A percentile compares a stretch with the other conserved stretches of the same genome.
Conservation (phyloP, 1,140 invertebrate genomes). For the Periplaneta americana region DNA sequence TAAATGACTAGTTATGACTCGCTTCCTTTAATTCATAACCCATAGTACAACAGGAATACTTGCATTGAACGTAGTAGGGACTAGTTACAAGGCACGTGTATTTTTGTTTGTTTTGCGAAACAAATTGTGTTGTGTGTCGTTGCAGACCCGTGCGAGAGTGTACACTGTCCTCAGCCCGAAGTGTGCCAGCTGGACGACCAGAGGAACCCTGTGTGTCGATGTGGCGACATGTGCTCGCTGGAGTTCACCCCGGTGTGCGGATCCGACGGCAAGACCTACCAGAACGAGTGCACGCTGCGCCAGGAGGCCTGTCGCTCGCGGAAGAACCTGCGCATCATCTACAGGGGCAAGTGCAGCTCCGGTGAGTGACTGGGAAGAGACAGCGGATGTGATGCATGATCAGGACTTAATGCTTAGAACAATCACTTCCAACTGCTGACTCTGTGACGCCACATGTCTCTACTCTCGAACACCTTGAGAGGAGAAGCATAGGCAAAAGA, state of each 20-base stretch:
- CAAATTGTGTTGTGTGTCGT: slow-evolving; percentile 23
- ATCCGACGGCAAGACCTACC: slow-evolving; percentile 80
- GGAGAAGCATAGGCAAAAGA: no score
- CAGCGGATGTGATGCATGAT: no score
- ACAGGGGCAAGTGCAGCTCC: slow-evolving; percentile 70
- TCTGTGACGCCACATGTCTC: no score
- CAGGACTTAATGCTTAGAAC: background rate
- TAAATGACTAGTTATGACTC: no score
- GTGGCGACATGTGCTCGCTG: slow-evolving; percentile 69
- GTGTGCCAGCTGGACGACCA: slow-evolving; percentile 77
- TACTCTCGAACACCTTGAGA: no score
- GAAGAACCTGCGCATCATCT: slow-evolving; percentile 67
- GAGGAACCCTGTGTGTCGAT: slow-evolving; percentile 71
- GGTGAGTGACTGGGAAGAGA: slow-evolving; percentile 58
- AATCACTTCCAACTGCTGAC: no score
- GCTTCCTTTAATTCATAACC: no score
- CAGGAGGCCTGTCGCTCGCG: slow-evolving; percentile 69
- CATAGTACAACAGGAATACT: no score
- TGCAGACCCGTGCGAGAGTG: slow-evolving; percentile 73
- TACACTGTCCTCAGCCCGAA: slow-evolving; percentile 71
- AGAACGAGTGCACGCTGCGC: slow-evolving; percentile 74
- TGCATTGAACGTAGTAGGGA: no score
- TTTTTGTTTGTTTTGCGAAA: no score
- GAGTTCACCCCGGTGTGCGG: slow-evolving; percentile 81
- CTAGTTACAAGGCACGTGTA: no score